A percentile compares a stretch with the other conserved stretches of the same genome.
These are phyloP conservation scores for Malthinus seriepunctatus DNA, from an alignment of 2,888 invertebrate genomes.

Conservation along the genomic window DNA sequence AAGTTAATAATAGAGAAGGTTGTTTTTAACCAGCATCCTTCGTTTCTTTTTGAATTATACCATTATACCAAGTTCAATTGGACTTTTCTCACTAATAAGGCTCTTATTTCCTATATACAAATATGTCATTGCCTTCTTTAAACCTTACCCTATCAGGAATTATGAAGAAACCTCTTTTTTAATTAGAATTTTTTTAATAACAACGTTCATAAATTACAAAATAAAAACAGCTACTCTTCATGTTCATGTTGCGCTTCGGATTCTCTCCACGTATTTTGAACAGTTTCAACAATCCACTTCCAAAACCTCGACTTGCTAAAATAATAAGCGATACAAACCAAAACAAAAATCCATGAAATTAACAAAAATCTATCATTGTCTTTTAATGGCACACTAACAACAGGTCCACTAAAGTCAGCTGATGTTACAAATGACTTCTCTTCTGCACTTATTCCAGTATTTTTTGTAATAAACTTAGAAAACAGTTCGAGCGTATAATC, in stretches of 20 bases:
- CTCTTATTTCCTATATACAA: too few species aligned
- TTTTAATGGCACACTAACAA: conserved; percentile 74
- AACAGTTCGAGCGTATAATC: conserved; percentile 80
- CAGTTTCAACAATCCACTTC: conserved; percentile 78
- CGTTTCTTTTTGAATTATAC: too few species aligned
- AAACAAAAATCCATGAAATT: conserved; percentile 84
- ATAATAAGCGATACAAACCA: conserved; percentile 73
- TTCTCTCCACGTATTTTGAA: conserved; percentile 87
- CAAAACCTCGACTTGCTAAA: conserved; percentile 78
- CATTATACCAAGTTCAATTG: too few species aligned
- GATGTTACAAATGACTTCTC: conserved; percentile 71
- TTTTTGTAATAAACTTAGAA: conserved; percentile 73
- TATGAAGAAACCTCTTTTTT: too few species aligned
- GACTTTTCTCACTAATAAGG: too few species aligned
- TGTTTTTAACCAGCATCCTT: too few species aligned
- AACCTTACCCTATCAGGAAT: too few species aligned
- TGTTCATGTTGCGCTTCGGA: conserved; percentile 78
- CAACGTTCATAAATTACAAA: conserved; percentile 10
- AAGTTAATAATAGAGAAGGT: too few species aligned
- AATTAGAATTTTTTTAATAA: too few species aligned
- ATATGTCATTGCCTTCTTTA: too few species aligned
- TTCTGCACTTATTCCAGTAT: conserved; percentile 70
- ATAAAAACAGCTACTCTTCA: conserved; percentile 56
- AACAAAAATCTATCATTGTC: conserved; percentile 82
- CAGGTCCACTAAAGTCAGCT: conserved; percentile 78